Base-by-base conservation (phyloP, 2,888 invertebrate species). In the Athalia rosae region DNA sequence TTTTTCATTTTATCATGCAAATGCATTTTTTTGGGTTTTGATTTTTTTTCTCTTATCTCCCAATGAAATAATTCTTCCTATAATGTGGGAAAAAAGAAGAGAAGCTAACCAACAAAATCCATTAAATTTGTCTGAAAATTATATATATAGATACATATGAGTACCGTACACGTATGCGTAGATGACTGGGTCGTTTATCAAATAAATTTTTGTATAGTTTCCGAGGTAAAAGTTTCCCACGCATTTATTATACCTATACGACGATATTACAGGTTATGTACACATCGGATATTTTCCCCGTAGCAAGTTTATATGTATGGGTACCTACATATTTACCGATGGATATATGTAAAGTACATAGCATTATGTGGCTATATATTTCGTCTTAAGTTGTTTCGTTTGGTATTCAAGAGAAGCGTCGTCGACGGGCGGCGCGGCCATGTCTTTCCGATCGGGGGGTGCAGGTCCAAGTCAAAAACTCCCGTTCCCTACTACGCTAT, bases 391-490 rank as follows among this genome's bases (percentile, higher is more conserved):
- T 73, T 82, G 79, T 83, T 81, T 84, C 83, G 84, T 82, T 88
- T 88, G 84, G 83, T 88, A 88, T 88, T 87, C 88, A 80, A 79
- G 79, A 79, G 82, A 81, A 81, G 85, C 83, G 80, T 28, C 28
- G 28, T 28, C 28, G 28, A 28, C 28, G 28, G 28, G 28, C 28
- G 28, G 28, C 28, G 80, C 86, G 84, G 58, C 53, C 45, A 66
- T 69, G 67, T 62, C 59, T 53, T 61, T 61, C 71, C 71, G 66
- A 76, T 76, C 66, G 74, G 59, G 59, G 61, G 74, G 61, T 59
- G 61, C 63, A 50, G 50, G 53, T 64, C 41, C 62, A 13, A 13
- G 53, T 64, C 66, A 48, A 47, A n/a, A 41, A 45, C 53, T 41
- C 76, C 15, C 13, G 56, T 53, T 41, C 58, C 13, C 50, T 5